Evolutionary conservation across 2,113 vertebrate genomes (phyloP), one percentile per base, ranked within the genome.

Genomic region (Macaca mulatta): DNA sequence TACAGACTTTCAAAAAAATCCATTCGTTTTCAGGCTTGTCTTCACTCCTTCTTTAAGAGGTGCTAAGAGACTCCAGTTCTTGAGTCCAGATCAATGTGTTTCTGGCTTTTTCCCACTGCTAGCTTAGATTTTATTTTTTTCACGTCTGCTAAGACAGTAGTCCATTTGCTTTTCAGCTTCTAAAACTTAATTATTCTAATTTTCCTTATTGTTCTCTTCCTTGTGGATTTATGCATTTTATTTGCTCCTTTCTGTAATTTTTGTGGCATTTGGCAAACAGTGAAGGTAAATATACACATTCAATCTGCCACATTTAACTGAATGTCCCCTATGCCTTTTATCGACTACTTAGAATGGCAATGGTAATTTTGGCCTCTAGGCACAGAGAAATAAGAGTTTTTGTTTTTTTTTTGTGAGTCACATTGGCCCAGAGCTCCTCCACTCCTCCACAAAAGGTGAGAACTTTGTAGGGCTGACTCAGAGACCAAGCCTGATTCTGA

Each of bases 151-250:
- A 81, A 78, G 61, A 35, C 82, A 81, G 43, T 14, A 72, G 45
- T 75, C 35, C 27, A 18, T 48, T 57, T 91, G 64, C 32, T 91
- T 94, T 94, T 75, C 48, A 72, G 90, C 89, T 78, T 78, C 83
- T 43, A 45, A 89, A 78, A 85, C 81, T 43, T 38, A 90, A 79
- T 67, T 23, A 61, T 25, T 74, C 10, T 67, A 23, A 45, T 85
- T 93, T 90, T 27, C 85, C 87, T 50, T 88, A 32, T 27, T 90
- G 23, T 87, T 72, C 75, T 61, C n/a, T 95, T 95, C 90, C 67
- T 83, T n/a, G 8, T 59, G 38, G 69, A 48, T n/a, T 38, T 81
- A 78, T 25, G 6, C 40, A 59, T 87, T 90, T 97, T 92, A 69
- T 83, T 96, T 35, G 90, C 43, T 83, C 32, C 59, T 48, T 80